Conservation (phyloP, 2,888 invertebrate species). For the Saturnia pavonia region DNA sequence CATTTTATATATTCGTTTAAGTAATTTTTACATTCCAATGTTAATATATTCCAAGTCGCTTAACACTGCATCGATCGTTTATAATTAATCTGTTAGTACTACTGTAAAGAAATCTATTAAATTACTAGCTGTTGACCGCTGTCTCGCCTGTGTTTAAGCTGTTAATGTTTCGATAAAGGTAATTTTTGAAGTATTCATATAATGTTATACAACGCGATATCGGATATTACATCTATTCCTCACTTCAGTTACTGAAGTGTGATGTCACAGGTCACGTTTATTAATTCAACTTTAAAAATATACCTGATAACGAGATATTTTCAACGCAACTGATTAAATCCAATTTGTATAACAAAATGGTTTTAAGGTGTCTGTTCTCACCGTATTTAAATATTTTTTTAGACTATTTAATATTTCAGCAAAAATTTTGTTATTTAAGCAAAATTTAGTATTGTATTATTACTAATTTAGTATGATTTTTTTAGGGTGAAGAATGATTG, state of each 20-base stretch:
- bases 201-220: background rate
- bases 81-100: background rate
- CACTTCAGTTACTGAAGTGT: background rate
- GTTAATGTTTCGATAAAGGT: background rate
- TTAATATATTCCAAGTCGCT: background rate
- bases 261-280: background rate
- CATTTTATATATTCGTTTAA: background rate
- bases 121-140: background rate
- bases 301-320: no score
- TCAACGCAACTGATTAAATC: no score
- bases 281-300: background rate
- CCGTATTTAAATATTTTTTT: no score
- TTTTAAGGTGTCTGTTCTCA: no score
- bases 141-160: background rate
- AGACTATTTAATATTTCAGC: no score
- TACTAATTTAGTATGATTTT: no score
- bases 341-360: no score
- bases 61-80: constrained; percentile 2
- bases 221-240: background rate
- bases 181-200: no score
- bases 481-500: no score
- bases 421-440: no score
- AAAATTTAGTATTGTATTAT: no score
- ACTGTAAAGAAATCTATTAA: background rate
- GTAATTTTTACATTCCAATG: constrained; percentile 7